Percentiles rank a stretch among this genome's conserved stretches.
Evolutionary conservation across 2,797 vertebrate species (phyloP).

Genomic region (Micrastur ruficollis): DNA sequence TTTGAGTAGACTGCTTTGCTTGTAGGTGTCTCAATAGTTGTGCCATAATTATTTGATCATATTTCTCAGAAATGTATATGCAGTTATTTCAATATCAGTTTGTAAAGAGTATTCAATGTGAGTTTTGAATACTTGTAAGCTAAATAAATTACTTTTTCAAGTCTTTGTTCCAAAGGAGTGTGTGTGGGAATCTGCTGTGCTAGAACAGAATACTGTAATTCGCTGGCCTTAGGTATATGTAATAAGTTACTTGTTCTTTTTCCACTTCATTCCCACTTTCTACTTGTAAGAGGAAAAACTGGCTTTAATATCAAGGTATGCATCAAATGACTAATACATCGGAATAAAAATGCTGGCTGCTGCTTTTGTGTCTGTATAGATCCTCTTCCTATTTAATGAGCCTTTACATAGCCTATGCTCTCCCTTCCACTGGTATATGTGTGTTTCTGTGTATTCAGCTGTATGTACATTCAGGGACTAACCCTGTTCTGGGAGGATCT

Average conservation of each 20-base stretch:
- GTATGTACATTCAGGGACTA: not conserved
- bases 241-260: not conserved
- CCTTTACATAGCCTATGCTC: accelerated
- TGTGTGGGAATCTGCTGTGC: not conserved
- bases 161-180: not conserved
- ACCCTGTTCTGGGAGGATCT: not conserved
- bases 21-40: not conserved
- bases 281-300: not conserved
- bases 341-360: not conserved
- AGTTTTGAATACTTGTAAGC: not conserved
- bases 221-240: not conserved
- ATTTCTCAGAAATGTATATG: not conserved
- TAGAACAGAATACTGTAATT: not conserved
- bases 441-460: not conserved
- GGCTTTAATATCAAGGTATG: not conserved
- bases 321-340: not conserved
- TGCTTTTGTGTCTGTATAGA: not conserved
- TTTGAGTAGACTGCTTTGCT: not conserved
- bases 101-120: not conserved
- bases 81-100: not conserved
- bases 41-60: not conserved
- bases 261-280: not conserved
- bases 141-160: not conserved
- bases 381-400: not conserved
- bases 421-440: not conserved